Evolutionary conservation across 2,797 vertebrate genomes (phyloP), one percentile per base, ranked within the genome.

Genomic region (Tapirus indicus): DNA sequence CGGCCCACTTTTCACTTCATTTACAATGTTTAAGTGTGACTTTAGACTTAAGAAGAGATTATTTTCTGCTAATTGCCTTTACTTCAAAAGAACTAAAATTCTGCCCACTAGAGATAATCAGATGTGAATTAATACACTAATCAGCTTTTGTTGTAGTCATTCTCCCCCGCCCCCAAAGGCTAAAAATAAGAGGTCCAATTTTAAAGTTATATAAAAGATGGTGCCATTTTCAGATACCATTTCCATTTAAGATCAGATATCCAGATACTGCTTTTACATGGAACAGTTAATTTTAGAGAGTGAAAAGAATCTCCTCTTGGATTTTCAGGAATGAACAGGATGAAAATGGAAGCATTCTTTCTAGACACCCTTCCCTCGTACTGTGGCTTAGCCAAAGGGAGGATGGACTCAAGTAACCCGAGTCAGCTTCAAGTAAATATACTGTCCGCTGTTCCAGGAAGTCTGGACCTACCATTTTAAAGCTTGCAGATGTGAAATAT

Each of bases 321-420:
- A 91, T 91, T 88, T 91, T 86, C 88, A 96, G 94, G 72, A 96
- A 77, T 95, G 91, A 90, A 64, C 29, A 60, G 91, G 74, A 66
- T 82, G 66, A 85, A 95, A 94, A 80, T n/a, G 93, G 95, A 89
- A 86, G 72, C 18, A 21, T 74, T 74, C 69, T 96, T 92, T 29
- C 64, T 72, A 69, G 92, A 78, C 47, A 38, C 72, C 44, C 54
- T 66, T 18, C 82, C 18, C 75, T 64, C 27, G 29, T 16, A n/a
- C 58, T 25, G 72, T 49, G 62, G 52, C 88, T 85, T 79, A 32
- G 58, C 74, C 85, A 74, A 17, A 52, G 84, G 7, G 69, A 84
- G 21, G 47, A 35, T 93, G 91, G 79, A 75, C 84, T 74, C 35
- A 58, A 38, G 71, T 41, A 78, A 66, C 35, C 17, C 5, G 3